A percentile compares a stretch with the other conserved stretches of the same genome.
phyloP scores from a whole-genome alignment of 2,888 invertebrate species.

The Halictus quadricinctus region DNA sequence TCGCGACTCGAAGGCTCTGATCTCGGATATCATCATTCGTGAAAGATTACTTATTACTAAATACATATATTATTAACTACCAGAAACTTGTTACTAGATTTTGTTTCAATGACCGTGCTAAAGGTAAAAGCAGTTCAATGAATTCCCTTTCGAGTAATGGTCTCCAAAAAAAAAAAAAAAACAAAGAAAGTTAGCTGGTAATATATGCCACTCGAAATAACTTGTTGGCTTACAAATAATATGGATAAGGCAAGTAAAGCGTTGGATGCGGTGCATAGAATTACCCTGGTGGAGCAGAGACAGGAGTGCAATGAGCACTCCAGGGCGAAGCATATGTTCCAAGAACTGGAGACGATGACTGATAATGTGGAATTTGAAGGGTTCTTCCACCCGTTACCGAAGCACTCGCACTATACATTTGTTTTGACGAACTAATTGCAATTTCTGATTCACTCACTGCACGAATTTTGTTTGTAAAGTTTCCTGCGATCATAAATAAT shows the following conservation, averaged over 20 bases:
- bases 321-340: conserved; percentile 75
- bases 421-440: conserved; percentile 72
- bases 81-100: background rate
- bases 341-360: conserved; percentile 77
- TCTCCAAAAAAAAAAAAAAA: background rate
- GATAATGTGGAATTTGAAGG: conserved; percentile 79
- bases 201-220: background rate
- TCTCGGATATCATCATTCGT: conserved; percentile 77
- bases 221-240: background rate
- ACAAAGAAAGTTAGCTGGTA: background rate
- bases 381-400: conserved; percentile 77
- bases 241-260: background rate
- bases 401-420: conserved; percentile 79
- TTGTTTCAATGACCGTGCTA: background rate
- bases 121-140: background rate
- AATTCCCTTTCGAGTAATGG: background rate
- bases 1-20: conserved; percentile 77
- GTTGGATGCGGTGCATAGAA: background rate
- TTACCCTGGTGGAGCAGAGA: conserved; percentile 73
- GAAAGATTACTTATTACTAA: conserved; percentile 14
- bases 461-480: conserved; percentile 65
- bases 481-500: conserved; percentile 53
- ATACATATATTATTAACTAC: background rate
- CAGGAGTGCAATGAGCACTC: conserved; percentile 76
- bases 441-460: conserved; percentile 76